phyloP scores from a whole-genome alignment of 2,113 vertebrate species.

The Brienomyrus longianalis region DNA sequence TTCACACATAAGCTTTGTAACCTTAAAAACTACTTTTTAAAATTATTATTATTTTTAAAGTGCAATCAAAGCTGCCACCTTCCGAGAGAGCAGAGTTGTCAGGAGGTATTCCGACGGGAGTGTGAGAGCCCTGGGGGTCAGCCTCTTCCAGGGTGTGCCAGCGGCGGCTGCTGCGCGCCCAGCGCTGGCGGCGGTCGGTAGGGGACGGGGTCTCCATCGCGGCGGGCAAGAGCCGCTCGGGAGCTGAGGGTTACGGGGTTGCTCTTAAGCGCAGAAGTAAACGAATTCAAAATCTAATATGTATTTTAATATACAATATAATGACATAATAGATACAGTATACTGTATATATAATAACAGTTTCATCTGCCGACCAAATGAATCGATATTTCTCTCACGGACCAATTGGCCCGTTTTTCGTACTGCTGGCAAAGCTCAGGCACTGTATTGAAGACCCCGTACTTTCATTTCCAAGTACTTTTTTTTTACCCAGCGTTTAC shows the following conservation, averaged over 20 bases:
- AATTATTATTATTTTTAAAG: too few relatives aligned
- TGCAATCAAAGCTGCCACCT: not conserved
- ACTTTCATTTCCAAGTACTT: not conserved
- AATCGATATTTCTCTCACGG: not conserved
- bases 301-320: too few relatives aligned
- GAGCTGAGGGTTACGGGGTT: not conserved
- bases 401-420: not conserved
- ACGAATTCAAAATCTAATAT: not conserved
- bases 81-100: constrained; percentile 53
- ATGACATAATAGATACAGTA: too few relatives aligned
- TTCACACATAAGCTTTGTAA: not conserved
- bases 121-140: constrained; percentile 34
- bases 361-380: not conserved
- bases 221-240: not conserved
- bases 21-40: not conserved
- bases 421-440: not conserved
- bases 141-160: constrained; percentile 55
- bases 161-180: constrained; percentile 64
- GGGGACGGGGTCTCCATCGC: constrained; percentile 63
- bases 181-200: constrained; percentile 62
- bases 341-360: too few relatives aligned
- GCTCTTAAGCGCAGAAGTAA: not conserved
- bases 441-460: not conserved
- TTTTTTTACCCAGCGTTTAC: not conserved
- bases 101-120: constrained; percentile 18